A percentile compares a stretch with the other conserved stretches of the same genome.
phyloP scores from a whole-genome alignment of 2,888 invertebrate genomes.

The Argyresthia goedartella region DNA sequence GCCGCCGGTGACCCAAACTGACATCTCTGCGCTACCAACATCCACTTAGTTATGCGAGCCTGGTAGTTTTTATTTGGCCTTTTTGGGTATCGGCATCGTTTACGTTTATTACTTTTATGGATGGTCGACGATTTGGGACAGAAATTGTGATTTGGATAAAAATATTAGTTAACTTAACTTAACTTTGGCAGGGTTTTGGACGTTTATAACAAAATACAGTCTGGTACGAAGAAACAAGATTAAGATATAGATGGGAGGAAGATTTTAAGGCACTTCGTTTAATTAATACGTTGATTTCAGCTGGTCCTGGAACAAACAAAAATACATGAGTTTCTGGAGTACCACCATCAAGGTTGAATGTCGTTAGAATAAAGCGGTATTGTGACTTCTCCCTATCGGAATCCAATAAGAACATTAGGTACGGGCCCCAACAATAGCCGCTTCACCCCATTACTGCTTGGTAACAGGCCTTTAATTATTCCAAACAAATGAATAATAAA shows the following conservation, averaged over 20 bases:
- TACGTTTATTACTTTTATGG: too few relatives aligned
- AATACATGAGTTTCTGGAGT: background rate
- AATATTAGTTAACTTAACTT: too few relatives aligned
- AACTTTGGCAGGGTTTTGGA: too few relatives aligned
- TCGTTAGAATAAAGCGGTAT: slow-evolving; percentile 5
- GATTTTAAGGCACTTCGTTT: slow-evolving; percentile 46
- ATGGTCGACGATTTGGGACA: too few relatives aligned
- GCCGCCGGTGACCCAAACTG: slow-evolving; percentile 62
- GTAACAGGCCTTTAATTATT: slow-evolving; percentile 13
- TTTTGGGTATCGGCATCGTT: too few relatives aligned
- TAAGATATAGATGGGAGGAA: slow-evolving; percentile 18
- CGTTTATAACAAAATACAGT: too few relatives aligned
- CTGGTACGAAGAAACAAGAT: too few relatives aligned
- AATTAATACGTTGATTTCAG: slow-evolving; percentile 16
- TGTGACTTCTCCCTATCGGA: slow-evolving; percentile 5
- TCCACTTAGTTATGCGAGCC: slow-evolving; percentile 34
- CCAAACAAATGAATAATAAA: slow-evolving; percentile 12
- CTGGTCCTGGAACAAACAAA: slow-evolving; percentile 39
- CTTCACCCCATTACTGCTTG: slow-evolving; percentile 10
- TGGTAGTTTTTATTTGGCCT: background rate
- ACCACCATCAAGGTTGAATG: background rate
- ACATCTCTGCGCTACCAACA: slow-evolving; percentile 46
- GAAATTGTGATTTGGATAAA: too few relatives aligned
- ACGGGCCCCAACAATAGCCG: slow-evolving; percentile 5
- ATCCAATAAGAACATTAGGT: slow-evolving; percentile 11